Base-by-base conservation (phyloP, 2,113 vertebrate species). In the Pygoscelis adeliae region DNA sequence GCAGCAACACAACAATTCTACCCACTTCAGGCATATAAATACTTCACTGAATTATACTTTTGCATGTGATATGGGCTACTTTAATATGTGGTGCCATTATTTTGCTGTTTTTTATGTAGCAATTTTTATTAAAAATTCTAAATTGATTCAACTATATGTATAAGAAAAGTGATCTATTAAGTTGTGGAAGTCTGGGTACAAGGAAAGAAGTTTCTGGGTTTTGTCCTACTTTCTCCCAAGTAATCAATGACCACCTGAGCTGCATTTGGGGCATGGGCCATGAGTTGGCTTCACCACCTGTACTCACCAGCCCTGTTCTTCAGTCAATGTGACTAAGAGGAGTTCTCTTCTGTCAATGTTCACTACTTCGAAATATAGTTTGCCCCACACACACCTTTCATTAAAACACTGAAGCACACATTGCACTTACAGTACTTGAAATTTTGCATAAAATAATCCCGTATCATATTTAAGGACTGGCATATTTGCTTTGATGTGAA, bases 61-160 rank as follows among this genome's bases (percentile, higher is more conserved):
- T 44, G 20, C 30, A 40, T 13, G 17, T 32, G 14, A 36, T 65
- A 49, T 25, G 10, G 50, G 29, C 22, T 78, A 42, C 20, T 70
- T 81, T 46, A 50, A 49, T 32, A 49, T 9, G 10, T 13, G 3
- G 4, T 44, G 11, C 5, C 63, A 26, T 20, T 34, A 34, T 21
- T 83, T 80, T 46, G 5, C 4, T 42, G 42, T 3, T 6, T 20
- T 46, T 47, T 56, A 23, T 3, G 1, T 5, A 44, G 15, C 0
- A 58, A 36, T 19, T 89, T 63, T 36, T 21, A n/a, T 34, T 30
- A 72, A 16, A 69, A 81, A 70, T 10, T 56, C 36, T 47, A 29
- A 63, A 46, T 26, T 46, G 2, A 22, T 76, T 55, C 32, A 72
- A 32, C 11, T 56, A 2, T 5, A 29, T 26, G 11, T 66, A 47